Evolutionary conservation across 1,140 invertebrate species (phyloP).

Genomic region (Pseudomyrmex flavicornis): DNA sequence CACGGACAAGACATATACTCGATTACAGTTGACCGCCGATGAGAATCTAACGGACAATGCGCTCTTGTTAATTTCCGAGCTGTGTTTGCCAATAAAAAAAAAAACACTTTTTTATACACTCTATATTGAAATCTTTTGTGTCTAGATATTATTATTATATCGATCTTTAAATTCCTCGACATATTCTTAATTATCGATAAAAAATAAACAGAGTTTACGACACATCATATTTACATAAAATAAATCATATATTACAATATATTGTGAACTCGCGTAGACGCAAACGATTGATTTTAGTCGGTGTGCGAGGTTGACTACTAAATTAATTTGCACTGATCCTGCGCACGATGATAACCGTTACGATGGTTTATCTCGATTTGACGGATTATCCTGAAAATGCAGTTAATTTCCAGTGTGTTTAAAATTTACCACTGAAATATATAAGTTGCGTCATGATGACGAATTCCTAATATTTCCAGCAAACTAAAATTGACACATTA

Average conservation of each 20-base stretch:
- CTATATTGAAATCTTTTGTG: no score
- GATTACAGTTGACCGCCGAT: conserved; percentile 52
- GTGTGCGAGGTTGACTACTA: background rate
- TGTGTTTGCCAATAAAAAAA: background rate
- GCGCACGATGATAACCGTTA: conserved; percentile 8
- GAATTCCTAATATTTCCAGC: background rate
- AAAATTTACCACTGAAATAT: background rate
- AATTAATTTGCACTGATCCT: conserved; percentile 52
- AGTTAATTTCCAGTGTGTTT: conserved; percentile 37
- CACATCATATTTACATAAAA: background rate
- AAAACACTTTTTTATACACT: no score
- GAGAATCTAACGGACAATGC: conserved; percentile 50
- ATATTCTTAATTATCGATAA: no score
- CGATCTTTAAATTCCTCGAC: no score
- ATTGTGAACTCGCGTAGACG: conserved; percentile 10
- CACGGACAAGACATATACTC: conserved; percentile 36
- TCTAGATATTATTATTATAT: no score
- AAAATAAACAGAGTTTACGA: no score
- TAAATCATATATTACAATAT: conserved; percentile 1
- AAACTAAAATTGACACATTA: background rate
- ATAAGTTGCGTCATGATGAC: background rate
- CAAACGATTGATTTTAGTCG: conserved; percentile 25
- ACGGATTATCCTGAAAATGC: conserved; percentile 39
- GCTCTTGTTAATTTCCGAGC: conserved; percentile 58
- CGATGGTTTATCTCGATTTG: conserved; percentile 24